Evolutionary conservation across 2,113 vertebrate species (phyloP).

Genomic region (Gopherus flavomarginatus): DNA sequence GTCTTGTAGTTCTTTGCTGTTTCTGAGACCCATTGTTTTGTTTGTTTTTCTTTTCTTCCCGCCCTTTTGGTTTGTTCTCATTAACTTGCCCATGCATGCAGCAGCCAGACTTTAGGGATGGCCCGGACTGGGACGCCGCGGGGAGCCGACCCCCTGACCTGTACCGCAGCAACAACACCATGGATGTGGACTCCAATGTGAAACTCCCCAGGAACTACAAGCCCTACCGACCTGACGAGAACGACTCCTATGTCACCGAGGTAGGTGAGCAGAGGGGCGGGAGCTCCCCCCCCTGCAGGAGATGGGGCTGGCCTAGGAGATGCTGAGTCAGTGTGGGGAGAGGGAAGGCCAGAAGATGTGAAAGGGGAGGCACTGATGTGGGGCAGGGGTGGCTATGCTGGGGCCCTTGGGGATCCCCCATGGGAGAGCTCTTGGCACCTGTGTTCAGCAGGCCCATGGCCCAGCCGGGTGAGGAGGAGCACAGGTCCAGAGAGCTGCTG

Average conservation of each 20-base stretch:
- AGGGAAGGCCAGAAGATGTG: neutral
- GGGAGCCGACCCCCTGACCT: constrained; percentile 65
- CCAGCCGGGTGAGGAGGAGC: neutral
- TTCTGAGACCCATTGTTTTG: constrained; percentile 80
- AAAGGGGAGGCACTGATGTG: neutral
- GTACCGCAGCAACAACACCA: constrained; percentile 59
- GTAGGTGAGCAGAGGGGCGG: constrained; percentile 68
- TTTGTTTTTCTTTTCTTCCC: constrained; percentile 69
- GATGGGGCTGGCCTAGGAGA: neutral
- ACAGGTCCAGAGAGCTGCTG: too few relatives aligned
- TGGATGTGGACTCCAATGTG: constrained; percentile 78
- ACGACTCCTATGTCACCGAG: constrained; percentile 83
- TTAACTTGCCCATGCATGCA: constrained; percentile 94
- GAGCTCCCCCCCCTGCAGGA: neutral
- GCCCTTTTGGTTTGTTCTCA: constrained; percentile 86
- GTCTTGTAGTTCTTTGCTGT: constrained; percentile 88
- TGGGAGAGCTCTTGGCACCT: neutral
- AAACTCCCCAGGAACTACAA: constrained; percentile 80
- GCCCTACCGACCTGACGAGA: constrained; percentile 80
- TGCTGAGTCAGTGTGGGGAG: neutral
- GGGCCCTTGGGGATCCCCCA: accelerated
- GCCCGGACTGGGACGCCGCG: constrained; percentile 77
- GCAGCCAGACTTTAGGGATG: constrained; percentile 94
- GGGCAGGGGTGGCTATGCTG: accelerated
- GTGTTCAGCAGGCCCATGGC: neutral